phyloP scores from a whole-genome alignment of 2,113 vertebrate genomes.

The Syngnathoides biaculeatus region DNA sequence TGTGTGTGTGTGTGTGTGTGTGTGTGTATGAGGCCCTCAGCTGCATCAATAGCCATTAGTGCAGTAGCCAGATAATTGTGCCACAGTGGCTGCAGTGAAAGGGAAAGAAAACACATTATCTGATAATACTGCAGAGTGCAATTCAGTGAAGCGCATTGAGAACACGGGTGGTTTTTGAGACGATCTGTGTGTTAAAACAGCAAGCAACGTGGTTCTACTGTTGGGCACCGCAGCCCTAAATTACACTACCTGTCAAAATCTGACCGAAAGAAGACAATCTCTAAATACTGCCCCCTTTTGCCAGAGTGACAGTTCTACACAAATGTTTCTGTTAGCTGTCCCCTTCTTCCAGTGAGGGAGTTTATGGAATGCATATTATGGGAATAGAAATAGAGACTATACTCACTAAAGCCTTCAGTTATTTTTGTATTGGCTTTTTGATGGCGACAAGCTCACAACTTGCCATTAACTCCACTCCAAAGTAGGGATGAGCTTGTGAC shows the following conservation, averaged over 20 bases:
- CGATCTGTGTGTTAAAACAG: slow-evolving; percentile 36
- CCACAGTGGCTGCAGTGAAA: slow-evolving; percentile 63
- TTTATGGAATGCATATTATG: not conserved
- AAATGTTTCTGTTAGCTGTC: not conserved
- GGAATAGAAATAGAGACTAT: not conserved
- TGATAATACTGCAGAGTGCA: slow-evolving; percentile 67
- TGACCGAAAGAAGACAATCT: not conserved
- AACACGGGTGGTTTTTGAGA: slow-evolving; percentile 33
- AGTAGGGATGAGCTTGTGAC: too few species aligned
- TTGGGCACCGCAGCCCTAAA: not conserved
- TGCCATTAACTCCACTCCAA: not conserved
- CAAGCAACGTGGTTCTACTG: slow-evolving; percentile 14
- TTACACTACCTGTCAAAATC: not conserved
- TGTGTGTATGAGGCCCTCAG: slow-evolving; percentile 36
- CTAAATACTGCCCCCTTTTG: not conserved
- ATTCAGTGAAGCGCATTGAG: slow-evolving; percentile 39
- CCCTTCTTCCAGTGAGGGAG: not conserved
- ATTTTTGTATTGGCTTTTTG: not conserved
- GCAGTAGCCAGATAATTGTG: slow-evolving; percentile 67
- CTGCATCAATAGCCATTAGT: slow-evolving; percentile 74
- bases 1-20: slow-evolving; percentile 35
- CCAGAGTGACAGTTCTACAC: not conserved
- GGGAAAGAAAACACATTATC: slow-evolving; percentile 49
- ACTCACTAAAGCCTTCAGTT: not conserved
- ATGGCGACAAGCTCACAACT: not conserved